Evolutionary conservation across 2,797 vertebrate genomes (phyloP).

Genomic region (Onychomys leucogaster): DNA sequence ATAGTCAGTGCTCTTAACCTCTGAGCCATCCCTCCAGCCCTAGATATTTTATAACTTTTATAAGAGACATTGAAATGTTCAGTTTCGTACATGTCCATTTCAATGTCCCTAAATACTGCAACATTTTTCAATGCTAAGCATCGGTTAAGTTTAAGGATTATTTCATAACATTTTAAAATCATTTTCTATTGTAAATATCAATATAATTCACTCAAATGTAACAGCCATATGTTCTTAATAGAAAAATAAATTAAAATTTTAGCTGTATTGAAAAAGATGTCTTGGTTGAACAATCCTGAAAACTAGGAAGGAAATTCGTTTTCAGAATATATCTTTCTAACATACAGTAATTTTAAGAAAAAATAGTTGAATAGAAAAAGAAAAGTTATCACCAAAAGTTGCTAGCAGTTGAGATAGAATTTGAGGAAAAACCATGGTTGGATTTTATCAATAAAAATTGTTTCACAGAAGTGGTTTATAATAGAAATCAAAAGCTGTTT

Average conservation of each 20-base stretch:
- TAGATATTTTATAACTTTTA: background rate
- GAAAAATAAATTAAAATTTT: background rate
- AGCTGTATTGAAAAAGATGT: background rate
- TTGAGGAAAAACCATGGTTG: background rate
- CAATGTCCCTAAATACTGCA: background rate
- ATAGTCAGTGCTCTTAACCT: no score
- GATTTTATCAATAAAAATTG: background rate
- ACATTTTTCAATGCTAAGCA: background rate
- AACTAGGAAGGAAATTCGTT: background rate
- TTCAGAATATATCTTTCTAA: background rate
- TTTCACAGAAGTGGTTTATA: background rate
- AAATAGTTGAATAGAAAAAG: background rate
- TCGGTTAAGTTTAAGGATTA: background rate
- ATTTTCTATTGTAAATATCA: background rate
- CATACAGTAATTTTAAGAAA: background rate
- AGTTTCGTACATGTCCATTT: background rate
- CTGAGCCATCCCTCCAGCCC: no score
- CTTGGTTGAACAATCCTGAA: background rate
- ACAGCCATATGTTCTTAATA: background rate
- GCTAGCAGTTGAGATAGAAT: background rate
- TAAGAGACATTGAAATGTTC: background rate
- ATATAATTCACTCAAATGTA: background rate
- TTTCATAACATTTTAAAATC: background rate
- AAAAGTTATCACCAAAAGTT: background rate
- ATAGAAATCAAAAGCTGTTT: background rate